Percentiles rank a stretch among this genome's conserved stretches.
Evolutionary conservation across 2,888 invertebrate species (phyloP).

Genomic region (Aporophyla nigra): DNA sequence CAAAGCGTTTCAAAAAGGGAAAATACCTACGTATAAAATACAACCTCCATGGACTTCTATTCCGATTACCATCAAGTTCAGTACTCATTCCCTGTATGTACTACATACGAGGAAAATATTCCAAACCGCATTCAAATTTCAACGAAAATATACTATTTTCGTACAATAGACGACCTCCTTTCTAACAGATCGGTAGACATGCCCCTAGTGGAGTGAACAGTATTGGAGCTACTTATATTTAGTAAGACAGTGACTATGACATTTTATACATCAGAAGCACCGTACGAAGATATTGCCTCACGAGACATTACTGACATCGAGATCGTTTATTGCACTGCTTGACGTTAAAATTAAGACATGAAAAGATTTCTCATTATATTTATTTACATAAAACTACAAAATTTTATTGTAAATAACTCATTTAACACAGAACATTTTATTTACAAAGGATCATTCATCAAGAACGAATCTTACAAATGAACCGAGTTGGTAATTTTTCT

Average conservation of each 20-base stretch:
- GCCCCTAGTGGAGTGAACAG: conserved; percentile 51
- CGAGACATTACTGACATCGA: conserved; percentile 68
- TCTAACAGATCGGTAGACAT: conserved; percentile 48
- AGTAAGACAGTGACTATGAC: conserved; percentile 50
- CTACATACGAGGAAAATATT: conserved; percentile 62
- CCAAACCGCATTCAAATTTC: conserved; percentile 61
- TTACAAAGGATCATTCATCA: conserved; percentile 72
- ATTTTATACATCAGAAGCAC: conserved; percentile 72
- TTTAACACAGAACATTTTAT: conserved; percentile 70
- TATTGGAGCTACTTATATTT: conserved; percentile 56
- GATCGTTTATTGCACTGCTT: conserved; percentile 81
- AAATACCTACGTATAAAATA: conserved; percentile 89
- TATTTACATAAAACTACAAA: conserved; percentile 78
- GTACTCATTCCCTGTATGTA: conserved; percentile 66
- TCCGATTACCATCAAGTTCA: conserved; percentile 75
- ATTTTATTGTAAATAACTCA: conserved; percentile 72
- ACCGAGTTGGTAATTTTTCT: conserved; percentile 26
- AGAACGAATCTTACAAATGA: conserved; percentile 41
- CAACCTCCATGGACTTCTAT: conserved; percentile 78
- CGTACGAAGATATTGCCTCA: conserved; percentile 70
- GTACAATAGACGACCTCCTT: conserved; percentile 79
- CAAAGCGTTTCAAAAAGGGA: conserved; percentile 89
- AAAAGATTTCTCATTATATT: conserved; percentile 63
- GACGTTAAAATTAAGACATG: conserved; percentile 67
- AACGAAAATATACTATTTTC: conserved; percentile 66